Evolutionary conservation across 2,797 vertebrate species (phyloP), one percentile per base, ranked within the genome.

Genomic region (Lateolabrax maculatus): DNA sequence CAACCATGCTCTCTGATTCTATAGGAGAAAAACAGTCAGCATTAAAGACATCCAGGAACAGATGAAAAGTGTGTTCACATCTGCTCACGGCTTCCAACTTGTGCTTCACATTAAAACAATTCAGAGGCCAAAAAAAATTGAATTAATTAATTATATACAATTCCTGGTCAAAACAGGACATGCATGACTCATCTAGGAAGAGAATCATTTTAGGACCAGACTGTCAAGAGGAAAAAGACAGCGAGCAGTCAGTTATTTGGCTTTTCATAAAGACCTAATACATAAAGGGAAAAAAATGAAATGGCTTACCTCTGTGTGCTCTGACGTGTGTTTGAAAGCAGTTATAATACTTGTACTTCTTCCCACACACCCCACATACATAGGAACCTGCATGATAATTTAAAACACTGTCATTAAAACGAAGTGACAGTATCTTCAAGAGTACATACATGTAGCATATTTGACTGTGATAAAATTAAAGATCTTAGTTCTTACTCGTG

Each of bases 271-370:
- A 74, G n/a, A 73, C 19, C 11, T 51, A 55, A 66, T 27, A 19
- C 7, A 68, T 16, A 58, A 1, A 18, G 55, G 5, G 56, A 55
- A 57, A 63, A 64, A 62, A 2, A 31, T 48, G 2, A 21, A 36
- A 19, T n/a, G 21, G 58, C 85, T 91, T 97, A 99, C 98, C 98
- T 97, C 97, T 94, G 93, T 99, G 98, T 6, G 98, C 98, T 74
- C 98, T 96, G 73, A 99, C 97, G 0, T 99, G 98, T 4, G 98
- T 99, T 96, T 99, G 98, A 95, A 99, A 99, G 89, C 98, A 99
- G 96, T 99, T 99, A 91, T 99, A 99, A 84, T 99, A 99, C 88
- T 99, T 99, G 95, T 99, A 99, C 86, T 99, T 99, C 95, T 99
- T 99, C 75, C 98, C 97, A 81, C 98, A 99, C 67, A 99, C 97